Conservation (phyloP, 1,140 invertebrate genomes). For the Hesperophylax magnus region DNA sequence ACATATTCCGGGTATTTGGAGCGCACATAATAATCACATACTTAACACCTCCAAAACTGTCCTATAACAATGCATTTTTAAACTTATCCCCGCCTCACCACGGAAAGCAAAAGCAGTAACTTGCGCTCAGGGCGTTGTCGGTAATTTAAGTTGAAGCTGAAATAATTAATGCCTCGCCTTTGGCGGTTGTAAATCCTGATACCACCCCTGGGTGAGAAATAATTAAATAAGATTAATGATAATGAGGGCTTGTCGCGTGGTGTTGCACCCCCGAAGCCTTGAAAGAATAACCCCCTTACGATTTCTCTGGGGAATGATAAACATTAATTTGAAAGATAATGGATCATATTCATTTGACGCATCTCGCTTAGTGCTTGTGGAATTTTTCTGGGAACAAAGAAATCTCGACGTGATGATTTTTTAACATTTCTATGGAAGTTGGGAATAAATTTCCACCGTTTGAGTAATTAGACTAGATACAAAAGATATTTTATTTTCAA, state of each 20-base stretch:
- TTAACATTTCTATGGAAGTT: background rate
- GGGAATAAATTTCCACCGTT: background rate
- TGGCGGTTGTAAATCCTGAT: background rate
- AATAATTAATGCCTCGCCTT: too few relatives aligned
- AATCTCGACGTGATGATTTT: background rate
- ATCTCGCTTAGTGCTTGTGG: background rate
- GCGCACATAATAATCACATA: too few relatives aligned
- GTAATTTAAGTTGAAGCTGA: too few relatives aligned
- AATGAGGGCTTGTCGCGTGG: slow-evolving; percentile 4
- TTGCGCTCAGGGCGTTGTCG: too few relatives aligned
- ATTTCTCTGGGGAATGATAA: slow-evolving; percentile 9
- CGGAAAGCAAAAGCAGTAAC: too few relatives aligned
- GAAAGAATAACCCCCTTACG: slow-evolving; percentile 5
- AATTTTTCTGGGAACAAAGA: slow-evolving; percentile 10
- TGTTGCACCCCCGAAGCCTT: background rate
- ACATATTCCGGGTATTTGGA: too few relatives aligned
- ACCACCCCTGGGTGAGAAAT: slow-evolving; percentile 6
- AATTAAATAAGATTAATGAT: slow-evolving; percentile 37
- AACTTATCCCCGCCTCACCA: too few relatives aligned
- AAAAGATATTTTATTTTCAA: too few relatives aligned
- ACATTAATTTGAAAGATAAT: slow-evolving; percentile 23
- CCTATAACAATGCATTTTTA: too few relatives aligned
- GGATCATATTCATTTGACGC: slow-evolving; percentile 22
- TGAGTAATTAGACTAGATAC: too few relatives aligned
- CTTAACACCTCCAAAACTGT: too few relatives aligned